Base-by-base conservation (phyloP, 2,888 invertebrate genomes). In the Melieria crassipennis region DNA sequence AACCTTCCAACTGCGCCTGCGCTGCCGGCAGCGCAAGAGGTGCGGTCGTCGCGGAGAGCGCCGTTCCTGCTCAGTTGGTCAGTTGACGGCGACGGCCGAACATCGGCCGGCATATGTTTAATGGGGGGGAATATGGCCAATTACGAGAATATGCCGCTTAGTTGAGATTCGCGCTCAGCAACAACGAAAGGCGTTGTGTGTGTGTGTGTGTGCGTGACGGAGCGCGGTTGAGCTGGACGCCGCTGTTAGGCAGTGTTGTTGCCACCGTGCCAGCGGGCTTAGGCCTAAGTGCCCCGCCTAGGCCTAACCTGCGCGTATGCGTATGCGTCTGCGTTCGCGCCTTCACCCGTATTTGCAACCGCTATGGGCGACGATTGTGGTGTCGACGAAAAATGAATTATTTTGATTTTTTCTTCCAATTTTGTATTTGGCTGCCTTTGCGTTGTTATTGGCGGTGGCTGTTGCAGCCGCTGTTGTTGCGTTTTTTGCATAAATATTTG, bases 301-400 rank as follows among this genome's bases (percentile, higher is more conserved):
- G 47, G 69, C 69, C 69, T 62, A 62, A 62, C 61, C 69, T 62
- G 47, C 69, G 56, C 62, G 62, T 52, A n/a, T n/a, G 5, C 10
- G 46, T n/a, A n/a, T n/a, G n/a, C 48, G 52, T 16, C 45, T 16
- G 47, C 42, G 46, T 30, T 61, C 13, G 52, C 42, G 67, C 48
- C 66, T 71, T 73, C 73, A 66, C 57, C 56, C 61, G 61, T 66
- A 48, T 16, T 66, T 72, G 76, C 74, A 56, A 58, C 45, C 56
- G 69, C 72, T 66, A 13, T 72, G 58, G 48, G 6, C 55, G 61
- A 79, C 81, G 78, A 82, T 78, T 81, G 83, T 83, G 78, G 76
- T 74, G 76, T 78, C 77, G 78, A 79, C 80, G 80, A 80, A 82
- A 84, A 82, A 80, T 82, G 81, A 82, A 82, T 82, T 82, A 81